A percentile compares a stretch with the other conserved stretches of the same genome.
phyloP scores from a whole-genome alignment of 2,888 invertebrate genomes.

The Callinectes sapidus region DNA sequence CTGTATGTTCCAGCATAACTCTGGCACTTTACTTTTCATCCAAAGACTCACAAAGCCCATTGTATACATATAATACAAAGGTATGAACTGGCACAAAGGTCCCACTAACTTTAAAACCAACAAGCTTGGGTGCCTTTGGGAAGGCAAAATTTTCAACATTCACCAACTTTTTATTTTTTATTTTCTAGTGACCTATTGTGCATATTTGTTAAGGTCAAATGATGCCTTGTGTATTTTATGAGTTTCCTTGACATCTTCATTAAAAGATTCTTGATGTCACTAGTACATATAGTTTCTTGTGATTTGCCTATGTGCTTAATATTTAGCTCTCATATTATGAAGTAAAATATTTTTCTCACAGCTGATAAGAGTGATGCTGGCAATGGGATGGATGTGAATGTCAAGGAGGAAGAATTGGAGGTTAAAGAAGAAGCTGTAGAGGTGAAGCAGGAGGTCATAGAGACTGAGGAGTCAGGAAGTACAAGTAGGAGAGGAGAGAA shows the following conservation, averaged over 20 bases:
- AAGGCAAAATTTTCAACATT: too few relatives aligned
- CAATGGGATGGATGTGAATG: slow-evolving; percentile 47
- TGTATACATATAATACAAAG: too few relatives aligned
- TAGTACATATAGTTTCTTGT: background rate
- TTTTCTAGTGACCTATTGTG: too few relatives aligned
- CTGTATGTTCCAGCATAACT: too few relatives aligned
- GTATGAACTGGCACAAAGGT: too few relatives aligned
- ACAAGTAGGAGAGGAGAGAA: slow-evolving; percentile 63
- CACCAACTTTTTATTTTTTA: too few relatives aligned
- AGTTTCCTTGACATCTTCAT: background rate
- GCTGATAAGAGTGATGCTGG: slow-evolving; percentile 48
- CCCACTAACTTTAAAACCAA: too few relatives aligned
- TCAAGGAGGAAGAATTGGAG: slow-evolving; percentile 53
- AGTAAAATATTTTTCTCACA: background rate
- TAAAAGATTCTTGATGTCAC: background rate
- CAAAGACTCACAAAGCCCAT: too few relatives aligned
- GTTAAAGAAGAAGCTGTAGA: slow-evolving; percentile 44
- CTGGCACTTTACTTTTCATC: too few relatives aligned
- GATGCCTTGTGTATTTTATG: background rate
- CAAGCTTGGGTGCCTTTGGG: too few relatives aligned
- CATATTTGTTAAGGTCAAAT: too few relatives aligned
- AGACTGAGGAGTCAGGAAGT: slow-evolving; percentile 38
- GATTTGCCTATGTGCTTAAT: too few relatives aligned
- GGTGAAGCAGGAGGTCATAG: slow-evolving; percentile 48
- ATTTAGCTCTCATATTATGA: background rate